Percentiles rank a stretch among this genome's conserved stretches.
phyloP scores from a whole-genome alignment of 2,888 invertebrate genomes.

The Vanessa cardui region DNA sequence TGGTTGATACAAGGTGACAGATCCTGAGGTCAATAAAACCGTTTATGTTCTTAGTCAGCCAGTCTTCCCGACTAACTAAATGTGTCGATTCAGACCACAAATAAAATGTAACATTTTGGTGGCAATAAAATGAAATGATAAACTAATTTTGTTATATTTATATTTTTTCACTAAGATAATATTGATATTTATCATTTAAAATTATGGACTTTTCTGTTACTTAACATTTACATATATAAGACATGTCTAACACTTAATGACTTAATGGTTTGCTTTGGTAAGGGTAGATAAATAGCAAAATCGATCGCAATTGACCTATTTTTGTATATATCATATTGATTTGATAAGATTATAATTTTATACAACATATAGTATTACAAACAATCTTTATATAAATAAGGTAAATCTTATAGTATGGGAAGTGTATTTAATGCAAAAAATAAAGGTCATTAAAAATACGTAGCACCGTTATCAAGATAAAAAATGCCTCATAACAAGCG shows the following conservation, averaged over 20 bases:
- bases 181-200: too few relatives aligned
- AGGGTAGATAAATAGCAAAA: not conserved
- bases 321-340: not conserved
- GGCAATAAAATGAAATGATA: too few relatives aligned
- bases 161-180: too few relatives aligned
- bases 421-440: conserved; percentile 1
- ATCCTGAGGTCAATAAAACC: too few relatives aligned
- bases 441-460: conserved; percentile 24
- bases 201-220: too few relatives aligned
- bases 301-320: not conserved
- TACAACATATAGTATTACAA: not conserved
- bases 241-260: not conserved
- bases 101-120: too few relatives aligned
- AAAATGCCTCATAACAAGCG: conserved; percentile 5
- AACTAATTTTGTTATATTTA: too few relatives aligned
- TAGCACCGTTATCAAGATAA: conserved; percentile 13
- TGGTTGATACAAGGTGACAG: too few relatives aligned
- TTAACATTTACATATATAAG: too few relatives aligned
- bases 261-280: not conserved
- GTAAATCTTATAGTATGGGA: not conserved
- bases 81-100: too few relatives aligned
- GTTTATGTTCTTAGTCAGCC: too few relatives aligned
- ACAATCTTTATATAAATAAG: not conserved
- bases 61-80: too few relatives aligned
- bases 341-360: conserved; percentile 13